Evolutionary conservation across 2,113 vertebrate genomes (phyloP).

Genomic region (Oncorhynchus gorbuscha): DNA sequence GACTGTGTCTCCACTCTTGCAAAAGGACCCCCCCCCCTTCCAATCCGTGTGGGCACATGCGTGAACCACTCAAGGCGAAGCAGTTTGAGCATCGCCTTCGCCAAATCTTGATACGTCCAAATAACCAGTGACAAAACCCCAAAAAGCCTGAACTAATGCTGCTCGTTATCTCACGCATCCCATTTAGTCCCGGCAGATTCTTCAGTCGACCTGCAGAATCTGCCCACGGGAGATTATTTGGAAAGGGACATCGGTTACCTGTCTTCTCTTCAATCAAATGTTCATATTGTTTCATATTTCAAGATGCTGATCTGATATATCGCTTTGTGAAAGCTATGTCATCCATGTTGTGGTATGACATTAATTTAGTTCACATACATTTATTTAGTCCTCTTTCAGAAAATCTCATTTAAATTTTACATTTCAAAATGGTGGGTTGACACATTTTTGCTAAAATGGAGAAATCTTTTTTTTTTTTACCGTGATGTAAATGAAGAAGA

Average conservation of each 20-base stretch:
- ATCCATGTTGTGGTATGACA: not conserved
- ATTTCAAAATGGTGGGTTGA: constrained; percentile 34
- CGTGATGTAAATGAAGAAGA: constrained; percentile 73
- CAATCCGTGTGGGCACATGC: too few relatives aligned
- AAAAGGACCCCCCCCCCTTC: too few relatives aligned
- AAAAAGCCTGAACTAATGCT: too few relatives aligned
- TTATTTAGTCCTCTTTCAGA: constrained; percentile 4
- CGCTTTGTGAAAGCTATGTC: not conserved
- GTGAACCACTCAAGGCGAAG: too few relatives aligned
- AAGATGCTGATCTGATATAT: not conserved
- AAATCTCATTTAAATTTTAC: not conserved
- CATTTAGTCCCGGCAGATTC: too few relatives aligned
- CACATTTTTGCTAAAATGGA: constrained; percentile 34
- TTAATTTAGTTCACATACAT: not conserved
- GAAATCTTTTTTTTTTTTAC: constrained; percentile 60
- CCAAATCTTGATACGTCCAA: too few relatives aligned
- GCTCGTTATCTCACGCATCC: too few relatives aligned
- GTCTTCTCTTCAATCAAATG: not conserved
- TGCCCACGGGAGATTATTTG: not conserved
- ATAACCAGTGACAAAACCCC: too few relatives aligned
- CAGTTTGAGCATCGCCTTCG: too few relatives aligned
- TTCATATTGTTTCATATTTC: not conserved
- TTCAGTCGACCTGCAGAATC: not conserved
- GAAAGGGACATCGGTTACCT: not conserved
- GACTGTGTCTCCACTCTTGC: too few relatives aligned